Percentiles rank a stretch among this genome's conserved stretches.
These are phyloP conservation scores for Bubo scandiacus DNA, from an alignment of 2,113 vertebrate species.

Conservation along the genomic window DNA sequence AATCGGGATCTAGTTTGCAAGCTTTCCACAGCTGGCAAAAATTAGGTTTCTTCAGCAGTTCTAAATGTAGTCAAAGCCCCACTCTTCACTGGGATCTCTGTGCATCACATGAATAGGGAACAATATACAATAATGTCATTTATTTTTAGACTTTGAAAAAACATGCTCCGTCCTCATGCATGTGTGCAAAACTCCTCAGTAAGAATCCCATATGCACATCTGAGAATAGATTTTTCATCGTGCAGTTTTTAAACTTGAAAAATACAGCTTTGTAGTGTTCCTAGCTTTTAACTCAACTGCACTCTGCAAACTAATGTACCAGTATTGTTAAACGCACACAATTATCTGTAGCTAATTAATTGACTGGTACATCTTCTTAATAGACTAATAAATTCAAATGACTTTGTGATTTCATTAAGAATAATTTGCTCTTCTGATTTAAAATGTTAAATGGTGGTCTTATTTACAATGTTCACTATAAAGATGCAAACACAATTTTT, in stretches of 20 bases:
- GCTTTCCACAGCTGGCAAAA: background rate
- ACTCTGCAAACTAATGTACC: slow-evolving; percentile 28
- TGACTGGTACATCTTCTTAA: slow-evolving; percentile 37
- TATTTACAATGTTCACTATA: background rate
- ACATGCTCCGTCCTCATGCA: background rate
- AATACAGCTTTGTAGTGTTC: background rate
- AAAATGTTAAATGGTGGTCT: background rate
- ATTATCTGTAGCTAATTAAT: slow-evolving; percentile 61
- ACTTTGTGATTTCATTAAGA: slow-evolving; percentile 58
- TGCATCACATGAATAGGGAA: background rate
- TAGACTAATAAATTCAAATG: slow-evolving; percentile 33
- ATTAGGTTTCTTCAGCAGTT: background rate
- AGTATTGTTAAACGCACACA: slow-evolving; percentile 23
- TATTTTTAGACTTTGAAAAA: background rate
- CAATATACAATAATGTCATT: background rate
- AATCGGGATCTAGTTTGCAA: background rate
- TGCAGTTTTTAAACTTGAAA: background rate
- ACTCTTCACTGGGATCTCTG: background rate
- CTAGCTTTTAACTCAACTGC: slow-evolving; percentile 2
- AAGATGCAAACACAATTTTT: background rate
- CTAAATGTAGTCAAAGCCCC: background rate
- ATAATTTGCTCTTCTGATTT: slow-evolving; percentile 44
- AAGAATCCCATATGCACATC: background rate
- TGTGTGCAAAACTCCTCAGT: background rate
- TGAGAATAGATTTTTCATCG: background rate